These are phyloP conservation scores for Limnephilus lunatus DNA, from an alignment of 2,888 invertebrate species.

Conservation along the genomic window DNA sequence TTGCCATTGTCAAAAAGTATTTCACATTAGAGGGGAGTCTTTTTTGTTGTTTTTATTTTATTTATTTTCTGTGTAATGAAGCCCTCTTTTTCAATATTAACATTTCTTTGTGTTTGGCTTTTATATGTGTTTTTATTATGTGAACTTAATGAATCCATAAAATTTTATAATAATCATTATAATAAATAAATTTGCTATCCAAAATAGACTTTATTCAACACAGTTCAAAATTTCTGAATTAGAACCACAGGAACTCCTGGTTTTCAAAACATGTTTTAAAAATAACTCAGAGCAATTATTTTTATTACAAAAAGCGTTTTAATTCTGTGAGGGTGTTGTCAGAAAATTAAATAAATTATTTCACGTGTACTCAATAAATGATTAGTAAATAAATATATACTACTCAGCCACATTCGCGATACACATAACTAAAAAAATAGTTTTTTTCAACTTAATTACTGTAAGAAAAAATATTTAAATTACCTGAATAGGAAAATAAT, in stretches of 20 bases:
- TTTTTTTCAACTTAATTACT: too few species aligned
- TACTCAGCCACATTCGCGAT: too few species aligned
- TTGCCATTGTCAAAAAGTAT: constrained; percentile 29
- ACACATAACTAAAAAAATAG: too few species aligned
- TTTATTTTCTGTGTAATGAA: not conserved
- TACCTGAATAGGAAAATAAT: too few species aligned
- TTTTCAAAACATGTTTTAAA: not conserved
- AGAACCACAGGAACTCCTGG: not conserved
- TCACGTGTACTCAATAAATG: too few species aligned
- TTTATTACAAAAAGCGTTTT: not conserved
- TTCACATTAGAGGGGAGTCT: constrained; percentile 35
- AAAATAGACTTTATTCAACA: too few species aligned
- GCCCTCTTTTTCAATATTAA: not conserved
- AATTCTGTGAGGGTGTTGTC: not conserved
- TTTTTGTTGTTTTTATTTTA: not conserved
- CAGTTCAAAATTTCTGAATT: not conserved
- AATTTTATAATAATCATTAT: too few species aligned
- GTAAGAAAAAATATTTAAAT: too few species aligned
- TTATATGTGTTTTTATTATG: not conserved
- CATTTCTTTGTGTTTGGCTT: not conserved
- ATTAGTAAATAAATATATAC: too few species aligned
- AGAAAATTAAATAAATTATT: not conserved
- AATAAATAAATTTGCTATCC: too few species aligned
- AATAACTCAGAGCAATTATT: not conserved
- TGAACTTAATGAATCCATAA: too few species aligned